Conservation (phyloP, 1,140 invertebrate genomes). For the Cydia strobilella region DNA sequence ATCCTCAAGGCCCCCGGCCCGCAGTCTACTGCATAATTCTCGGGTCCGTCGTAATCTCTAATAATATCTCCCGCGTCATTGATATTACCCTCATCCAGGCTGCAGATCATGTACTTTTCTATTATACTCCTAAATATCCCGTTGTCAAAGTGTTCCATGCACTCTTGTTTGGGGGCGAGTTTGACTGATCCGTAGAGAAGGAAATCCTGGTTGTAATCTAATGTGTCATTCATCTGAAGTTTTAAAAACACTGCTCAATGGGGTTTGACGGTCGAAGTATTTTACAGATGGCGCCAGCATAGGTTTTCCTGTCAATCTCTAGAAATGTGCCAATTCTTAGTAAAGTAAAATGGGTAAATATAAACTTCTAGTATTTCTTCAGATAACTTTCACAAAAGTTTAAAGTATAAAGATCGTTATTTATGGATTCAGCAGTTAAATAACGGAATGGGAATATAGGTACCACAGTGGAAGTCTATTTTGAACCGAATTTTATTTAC, state of each 20-base stretch:
- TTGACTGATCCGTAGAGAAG: conserved; percentile 34
- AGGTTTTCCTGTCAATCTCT: too few species aligned
- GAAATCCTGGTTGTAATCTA: conserved; percentile 33
- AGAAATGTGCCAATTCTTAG: too few species aligned
- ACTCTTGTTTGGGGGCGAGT: conserved; percentile 33
- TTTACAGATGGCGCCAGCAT: too few species aligned
- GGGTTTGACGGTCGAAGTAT: too few species aligned
- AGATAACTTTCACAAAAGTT: too few species aligned
- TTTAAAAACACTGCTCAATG: background rate
- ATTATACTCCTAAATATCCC: conserved; percentile 28
- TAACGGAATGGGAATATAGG: too few species aligned
- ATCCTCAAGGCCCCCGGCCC: background rate
- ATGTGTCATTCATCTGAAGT: background rate
- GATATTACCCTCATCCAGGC: conserved; percentile 35
- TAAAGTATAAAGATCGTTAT: too few species aligned
- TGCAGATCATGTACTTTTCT: conserved; percentile 45
- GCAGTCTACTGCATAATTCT: conserved; percentile 30
- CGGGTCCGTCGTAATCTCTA: background rate
- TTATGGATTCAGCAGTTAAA: too few species aligned
- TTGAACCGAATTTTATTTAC: too few species aligned
- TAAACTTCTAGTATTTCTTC: too few species aligned
- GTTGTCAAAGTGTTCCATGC: conserved; percentile 31
- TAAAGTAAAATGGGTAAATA: too few species aligned
- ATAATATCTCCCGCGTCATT: conserved; percentile 33
- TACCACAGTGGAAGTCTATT: too few species aligned